Conservation (phyloP, 2,797 vertebrate genomes). For the Pseudochirops corinnae region DNA sequence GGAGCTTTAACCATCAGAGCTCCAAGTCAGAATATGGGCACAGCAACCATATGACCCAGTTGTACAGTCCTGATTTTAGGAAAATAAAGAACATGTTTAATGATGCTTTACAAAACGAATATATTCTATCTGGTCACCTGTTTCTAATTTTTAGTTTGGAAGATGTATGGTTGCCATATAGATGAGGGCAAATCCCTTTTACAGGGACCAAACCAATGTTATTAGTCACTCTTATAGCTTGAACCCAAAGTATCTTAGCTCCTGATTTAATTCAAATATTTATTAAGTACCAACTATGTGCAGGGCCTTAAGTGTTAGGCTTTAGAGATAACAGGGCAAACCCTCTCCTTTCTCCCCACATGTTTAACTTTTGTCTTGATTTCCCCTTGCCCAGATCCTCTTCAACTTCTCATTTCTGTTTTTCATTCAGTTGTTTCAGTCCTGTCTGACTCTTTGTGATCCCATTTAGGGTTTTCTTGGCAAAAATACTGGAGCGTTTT, state of each 20-base stretch:
- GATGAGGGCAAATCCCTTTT: not conserved
- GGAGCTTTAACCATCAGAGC: not conserved
- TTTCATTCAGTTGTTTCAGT: not conserved
- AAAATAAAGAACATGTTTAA: not conserved
- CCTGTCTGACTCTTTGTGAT: not conserved
- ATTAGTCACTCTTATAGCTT: not conserved
- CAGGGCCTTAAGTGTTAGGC: not conserved
- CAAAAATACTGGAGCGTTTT: not conserved
- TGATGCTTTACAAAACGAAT: not conserved
- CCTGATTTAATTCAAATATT: not conserved
- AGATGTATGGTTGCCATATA: not conserved
- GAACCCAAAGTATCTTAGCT: not conserved
- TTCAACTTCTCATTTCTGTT: not conserved
- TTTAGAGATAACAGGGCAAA: not conserved
- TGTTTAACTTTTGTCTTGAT: not conserved
- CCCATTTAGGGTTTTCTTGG: not conserved
- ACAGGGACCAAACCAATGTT: not conserved
- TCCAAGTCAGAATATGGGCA: not conserved
- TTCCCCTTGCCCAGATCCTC: not conserved
- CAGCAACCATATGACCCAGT: not conserved
- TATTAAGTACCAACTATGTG: not conserved
- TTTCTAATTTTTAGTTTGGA: not conserved
- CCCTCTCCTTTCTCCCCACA: not conserved
- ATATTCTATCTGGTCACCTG: not conserved
- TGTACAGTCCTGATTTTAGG: not conserved